phyloP scores from a whole-genome alignment of 1,140 invertebrate species.

The Belonocnema kinseyi region DNA sequence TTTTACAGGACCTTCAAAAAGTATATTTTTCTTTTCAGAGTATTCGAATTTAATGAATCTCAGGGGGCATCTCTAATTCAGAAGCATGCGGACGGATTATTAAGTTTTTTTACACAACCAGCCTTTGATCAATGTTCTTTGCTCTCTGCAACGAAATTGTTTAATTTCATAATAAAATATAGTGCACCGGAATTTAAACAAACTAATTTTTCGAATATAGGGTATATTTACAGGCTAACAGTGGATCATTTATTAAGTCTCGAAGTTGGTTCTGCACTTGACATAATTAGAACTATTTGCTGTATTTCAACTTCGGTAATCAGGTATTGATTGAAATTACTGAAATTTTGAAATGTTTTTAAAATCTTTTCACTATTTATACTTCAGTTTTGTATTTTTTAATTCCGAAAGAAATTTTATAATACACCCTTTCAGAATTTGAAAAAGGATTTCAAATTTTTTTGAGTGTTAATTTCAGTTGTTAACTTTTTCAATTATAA shows the following conservation, averaged over 20 bases:
- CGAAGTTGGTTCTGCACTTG: not conserved
- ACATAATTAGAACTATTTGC: slow-evolving; percentile 6
- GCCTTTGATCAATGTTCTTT: not conserved
- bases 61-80: not conserved
- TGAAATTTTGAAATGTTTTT: not conserved
- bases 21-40: not conserved
- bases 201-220: not conserved
- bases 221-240: not conserved
- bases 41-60: not conserved
- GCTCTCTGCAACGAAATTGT: not conserved
- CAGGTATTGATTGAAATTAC: not conserved
- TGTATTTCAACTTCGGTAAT: not conserved
- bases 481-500: no score
- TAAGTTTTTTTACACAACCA: not conserved
- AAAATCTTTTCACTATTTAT: no score
- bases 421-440: no score
- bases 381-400: no score
- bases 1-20: not conserved
- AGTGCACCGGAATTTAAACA: not conserved
- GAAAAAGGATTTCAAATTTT: no score
- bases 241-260: not conserved
- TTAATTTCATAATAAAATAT: slow-evolving; percentile 1
- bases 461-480: no score
- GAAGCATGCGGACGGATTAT: not conserved
- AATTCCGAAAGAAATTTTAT: no score